Base-by-base conservation (phyloP, 2,113 vertebrate species). In the Scomber scombrus region DNA sequence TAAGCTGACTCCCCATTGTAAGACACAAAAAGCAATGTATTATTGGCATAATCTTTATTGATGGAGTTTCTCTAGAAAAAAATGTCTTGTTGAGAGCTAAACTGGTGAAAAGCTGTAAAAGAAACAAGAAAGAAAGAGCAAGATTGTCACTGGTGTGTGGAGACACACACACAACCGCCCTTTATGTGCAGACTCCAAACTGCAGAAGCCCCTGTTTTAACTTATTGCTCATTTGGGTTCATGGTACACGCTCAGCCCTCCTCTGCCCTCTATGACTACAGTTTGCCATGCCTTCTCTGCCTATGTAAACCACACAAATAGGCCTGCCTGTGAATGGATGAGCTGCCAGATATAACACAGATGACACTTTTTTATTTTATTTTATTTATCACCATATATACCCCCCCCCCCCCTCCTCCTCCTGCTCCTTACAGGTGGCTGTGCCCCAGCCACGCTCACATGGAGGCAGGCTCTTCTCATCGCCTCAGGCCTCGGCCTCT, bases 151-250 rank as follows among this genome's bases (percentile, higher is more conserved):
- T 92, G 87, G 88, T 92, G 90, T 81, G 50, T 47, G 26, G 45
- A 78, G 50, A 55, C 13, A 13, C 47, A 58, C 57, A 68, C 54
- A 49, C 23, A 26, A 26, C 58, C 3, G 0, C 10, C 47, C 43
- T 76, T 72, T 47, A 72, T 76, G 34, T 29, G 19, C 57, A 40
- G 43, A 40, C 65, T 65, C 66, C 3, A 11, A 13, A 46, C 87
- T 85, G 78, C 72, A 93, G 91, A 23, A 61, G 63, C 50, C 75
- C 31, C 15, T 18, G 85, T 89, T 89, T 76, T 89, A 93, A 95
- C 85, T 90, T 92, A 92, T 91, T 93, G 81, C 82, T 95, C 92
- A 90, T 92, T 92, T 94, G 77, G 85, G 92, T 93, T 93, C 29
- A 93, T 65, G 69, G 86, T 91, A 87, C 90, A 60, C 89, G 84